Conservation (phyloP, 2,113 vertebrate species). For the Prolemur simus region DNA sequence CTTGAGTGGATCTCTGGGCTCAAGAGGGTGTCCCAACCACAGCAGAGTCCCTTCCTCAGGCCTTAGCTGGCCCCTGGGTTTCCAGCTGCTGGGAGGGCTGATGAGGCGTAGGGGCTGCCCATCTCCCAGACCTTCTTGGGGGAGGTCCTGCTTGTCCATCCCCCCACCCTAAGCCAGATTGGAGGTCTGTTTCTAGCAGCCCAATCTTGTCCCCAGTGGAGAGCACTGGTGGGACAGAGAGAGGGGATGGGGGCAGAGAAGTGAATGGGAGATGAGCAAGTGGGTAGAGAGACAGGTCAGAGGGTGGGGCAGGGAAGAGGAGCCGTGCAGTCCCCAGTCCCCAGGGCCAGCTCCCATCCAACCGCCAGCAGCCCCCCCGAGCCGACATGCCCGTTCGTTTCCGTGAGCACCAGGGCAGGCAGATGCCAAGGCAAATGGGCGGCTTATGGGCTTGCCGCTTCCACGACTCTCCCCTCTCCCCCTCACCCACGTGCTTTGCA, state of each 20-base stretch:
- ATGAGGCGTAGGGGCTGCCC: not conserved
- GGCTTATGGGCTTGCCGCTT: not conserved
- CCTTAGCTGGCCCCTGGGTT: not conserved
- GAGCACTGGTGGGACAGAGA: not conserved
- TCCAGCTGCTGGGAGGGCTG: not conserved
- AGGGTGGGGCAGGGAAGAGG: not conserved
- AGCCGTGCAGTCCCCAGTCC: not conserved
- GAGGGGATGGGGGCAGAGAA: not conserved
- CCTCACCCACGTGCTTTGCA: not conserved
- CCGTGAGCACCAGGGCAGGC: fast-evolving
- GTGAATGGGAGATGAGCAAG: not conserved
- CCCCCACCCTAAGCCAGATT: not conserved
- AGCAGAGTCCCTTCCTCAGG: not conserved
- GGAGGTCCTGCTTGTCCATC: not conserved
- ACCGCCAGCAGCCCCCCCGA: no score
- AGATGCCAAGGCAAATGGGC: slow-evolving; percentile 2
- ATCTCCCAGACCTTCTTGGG: not conserved
- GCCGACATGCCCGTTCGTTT: not conserved
- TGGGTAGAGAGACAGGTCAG: not conserved
- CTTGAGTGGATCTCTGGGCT: not conserved
- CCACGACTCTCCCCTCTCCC: not conserved
- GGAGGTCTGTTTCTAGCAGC: not conserved
- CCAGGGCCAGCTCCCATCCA: fast-evolving
- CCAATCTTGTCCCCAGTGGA: not conserved
- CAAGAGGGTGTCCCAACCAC: no score